Conservation (phyloP, 2,797 vertebrate species). For the Scleropages formosus region DNA sequence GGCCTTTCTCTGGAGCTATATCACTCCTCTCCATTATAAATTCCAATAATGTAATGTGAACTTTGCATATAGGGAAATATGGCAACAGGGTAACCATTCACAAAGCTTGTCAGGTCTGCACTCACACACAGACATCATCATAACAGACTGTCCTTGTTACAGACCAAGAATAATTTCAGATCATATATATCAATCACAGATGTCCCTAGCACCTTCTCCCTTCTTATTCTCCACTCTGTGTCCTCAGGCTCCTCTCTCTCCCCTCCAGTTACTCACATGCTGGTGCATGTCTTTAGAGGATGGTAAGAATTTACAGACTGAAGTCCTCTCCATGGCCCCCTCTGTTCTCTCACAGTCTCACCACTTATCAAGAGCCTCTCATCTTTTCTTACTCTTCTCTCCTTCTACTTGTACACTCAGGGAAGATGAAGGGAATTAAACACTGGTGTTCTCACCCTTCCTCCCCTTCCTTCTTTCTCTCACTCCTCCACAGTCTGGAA, state of each 20-base stretch:
- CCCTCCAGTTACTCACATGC: not conserved
- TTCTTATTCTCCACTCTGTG: not conserved
- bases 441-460: not conserved
- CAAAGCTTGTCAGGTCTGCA: too few relatives aligned
- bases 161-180: too few relatives aligned
- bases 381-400: conserved; percentile 12
- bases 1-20: not conserved
- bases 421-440: not conserved
- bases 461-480: not conserved
- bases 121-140: too few relatives aligned
- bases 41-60: too few relatives aligned
- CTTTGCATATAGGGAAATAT: too few relatives aligned
- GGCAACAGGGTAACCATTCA: too few relatives aligned
- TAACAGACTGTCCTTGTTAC: too few relatives aligned
- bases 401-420: not conserved
- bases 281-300: too few relatives aligned
- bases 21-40: not conserved
- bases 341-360: not conserved
- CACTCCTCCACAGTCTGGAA: too few relatives aligned
- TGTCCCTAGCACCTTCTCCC: not conserved
- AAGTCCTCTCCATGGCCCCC: conserved; percentile 17
- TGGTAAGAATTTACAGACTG: too few relatives aligned
- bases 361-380: not conserved
- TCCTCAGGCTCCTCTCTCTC: not conserved
- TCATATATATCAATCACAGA: too few relatives aligned